These are phyloP conservation scores for Protosalanx chinensis DNA, from an alignment of 2,797 vertebrate species.

Conservation along the genomic window DNA sequence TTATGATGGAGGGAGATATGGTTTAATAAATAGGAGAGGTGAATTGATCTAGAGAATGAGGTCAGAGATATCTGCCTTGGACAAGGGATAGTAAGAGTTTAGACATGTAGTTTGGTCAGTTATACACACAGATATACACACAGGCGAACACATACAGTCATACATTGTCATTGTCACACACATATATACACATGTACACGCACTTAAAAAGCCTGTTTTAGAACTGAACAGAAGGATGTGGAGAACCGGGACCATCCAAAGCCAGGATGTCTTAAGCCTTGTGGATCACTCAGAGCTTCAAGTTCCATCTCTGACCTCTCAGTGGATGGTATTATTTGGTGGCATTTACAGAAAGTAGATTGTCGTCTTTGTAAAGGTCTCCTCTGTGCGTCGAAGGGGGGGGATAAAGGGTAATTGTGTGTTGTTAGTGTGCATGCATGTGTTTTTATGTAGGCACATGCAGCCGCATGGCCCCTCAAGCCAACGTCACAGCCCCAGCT, in stretches of 20 bases:
- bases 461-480: constrained; percentile 39
- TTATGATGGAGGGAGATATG: too few relatives aligned
- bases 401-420: background rate
- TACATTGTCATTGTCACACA: background rate
- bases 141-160: background rate
- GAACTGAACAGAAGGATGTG: constrained; percentile 10
- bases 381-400: too few relatives aligned
- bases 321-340: too few relatives aligned
- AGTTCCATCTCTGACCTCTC: too few relatives aligned
- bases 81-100: too few relatives aligned
- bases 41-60: too few relatives aligned
- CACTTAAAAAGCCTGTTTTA: constrained; percentile 6
- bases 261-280: background rate
- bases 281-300: background rate
- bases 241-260: constrained; percentile 3
- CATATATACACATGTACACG: constrained; percentile 8
- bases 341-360: too few relatives aligned
- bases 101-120: background rate
- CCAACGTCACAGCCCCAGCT: constrained; percentile 59
- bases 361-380: too few relatives aligned
- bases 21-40: too few relatives aligned
- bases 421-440: background rate
- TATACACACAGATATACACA: background rate
- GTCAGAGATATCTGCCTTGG: too few relatives aligned
- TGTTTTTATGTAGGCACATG: constrained; percentile 23